These are phyloP conservation scores for Ceyx cyanopectus DNA, from an alignment of 2,113 vertebrate genomes.

Conservation along the genomic window DNA sequence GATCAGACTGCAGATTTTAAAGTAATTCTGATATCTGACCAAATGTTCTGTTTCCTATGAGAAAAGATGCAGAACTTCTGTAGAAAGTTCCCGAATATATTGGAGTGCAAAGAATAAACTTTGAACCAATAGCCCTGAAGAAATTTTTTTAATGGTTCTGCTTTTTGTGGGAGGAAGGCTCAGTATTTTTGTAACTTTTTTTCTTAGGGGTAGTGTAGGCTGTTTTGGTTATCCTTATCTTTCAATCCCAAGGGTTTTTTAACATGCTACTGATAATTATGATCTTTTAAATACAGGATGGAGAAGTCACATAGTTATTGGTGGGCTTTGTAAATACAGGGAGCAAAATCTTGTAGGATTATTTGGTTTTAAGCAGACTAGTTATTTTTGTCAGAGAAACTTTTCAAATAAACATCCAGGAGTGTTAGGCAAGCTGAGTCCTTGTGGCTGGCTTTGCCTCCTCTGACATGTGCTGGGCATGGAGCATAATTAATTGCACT, in stretches of 20 bases:
- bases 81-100: neutral
- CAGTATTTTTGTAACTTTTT: neutral
- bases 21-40: neutral
- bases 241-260: neutral
- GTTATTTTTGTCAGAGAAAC: neutral
- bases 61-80: neutral
- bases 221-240: neutral
- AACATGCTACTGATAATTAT: neutral
- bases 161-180: neutral
- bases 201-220: neutral
- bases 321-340: neutral
- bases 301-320: neutral
- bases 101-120: neutral
- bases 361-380: neutral
- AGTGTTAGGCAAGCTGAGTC: neutral
- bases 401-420: accelerated
- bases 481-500: neutral
- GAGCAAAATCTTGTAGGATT: neutral
- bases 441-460: neutral
- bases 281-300: neutral
- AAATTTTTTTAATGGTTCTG: neutral
- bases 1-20: neutral
- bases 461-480: accelerated
- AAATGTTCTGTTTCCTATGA: neutral
- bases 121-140: neutral